Evolutionary conservation across 2,113 vertebrate genomes (phyloP).

Genomic region (Pelvicachromis taeniatus): DNA sequence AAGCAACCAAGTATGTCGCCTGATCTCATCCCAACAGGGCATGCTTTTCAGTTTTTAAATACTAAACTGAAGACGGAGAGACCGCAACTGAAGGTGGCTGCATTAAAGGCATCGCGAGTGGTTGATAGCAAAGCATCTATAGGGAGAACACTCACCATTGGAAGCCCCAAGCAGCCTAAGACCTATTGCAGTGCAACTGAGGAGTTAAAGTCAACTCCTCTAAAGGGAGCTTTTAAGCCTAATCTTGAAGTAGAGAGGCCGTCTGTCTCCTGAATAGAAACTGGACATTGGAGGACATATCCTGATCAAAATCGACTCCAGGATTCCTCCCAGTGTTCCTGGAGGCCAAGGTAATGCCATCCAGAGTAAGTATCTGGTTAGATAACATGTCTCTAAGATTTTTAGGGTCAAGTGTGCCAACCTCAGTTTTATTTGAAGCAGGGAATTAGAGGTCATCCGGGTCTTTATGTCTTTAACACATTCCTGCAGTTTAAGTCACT

Average conservation of each 20-base stretch:
- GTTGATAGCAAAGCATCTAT: background rate
- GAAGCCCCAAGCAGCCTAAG: background rate
- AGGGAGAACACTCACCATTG: background rate
- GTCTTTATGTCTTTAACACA: background rate
- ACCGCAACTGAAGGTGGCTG: background rate
- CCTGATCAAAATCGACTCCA: background rate
- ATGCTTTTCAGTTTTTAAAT: no score
- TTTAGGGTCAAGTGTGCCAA: background rate
- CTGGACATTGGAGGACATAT: background rate
- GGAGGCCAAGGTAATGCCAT: background rate
- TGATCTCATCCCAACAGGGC: no score
- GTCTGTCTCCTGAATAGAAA: background rate
- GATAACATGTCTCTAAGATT: background rate
- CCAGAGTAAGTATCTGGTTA: background rate
- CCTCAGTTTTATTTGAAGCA: background rate
- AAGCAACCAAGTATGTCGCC: no score
- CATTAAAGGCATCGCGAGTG: background rate
- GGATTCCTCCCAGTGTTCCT: background rate
- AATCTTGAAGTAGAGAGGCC: background rate
- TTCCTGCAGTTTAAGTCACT: background rate
- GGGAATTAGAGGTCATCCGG: background rate
- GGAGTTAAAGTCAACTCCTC: background rate
- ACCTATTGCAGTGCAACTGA: background rate
- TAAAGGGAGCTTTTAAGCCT: background rate
- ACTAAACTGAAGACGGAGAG: background rate